phyloP scores from a whole-genome alignment of 2,888 invertebrate species.

The Pachycephus smyrnensis region DNA sequence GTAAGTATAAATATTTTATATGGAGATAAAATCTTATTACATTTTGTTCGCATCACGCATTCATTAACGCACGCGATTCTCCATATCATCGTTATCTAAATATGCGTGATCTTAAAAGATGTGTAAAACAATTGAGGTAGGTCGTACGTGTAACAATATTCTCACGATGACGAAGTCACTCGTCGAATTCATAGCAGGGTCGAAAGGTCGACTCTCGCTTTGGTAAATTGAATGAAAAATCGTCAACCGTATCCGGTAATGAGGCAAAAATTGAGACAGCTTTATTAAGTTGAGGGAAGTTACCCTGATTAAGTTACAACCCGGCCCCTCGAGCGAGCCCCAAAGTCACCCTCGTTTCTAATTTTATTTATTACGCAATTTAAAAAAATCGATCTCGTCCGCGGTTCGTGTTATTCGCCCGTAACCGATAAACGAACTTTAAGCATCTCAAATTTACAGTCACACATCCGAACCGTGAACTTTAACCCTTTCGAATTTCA shows the following conservation, averaged over 20 bases:
- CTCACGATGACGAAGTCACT: neutral
- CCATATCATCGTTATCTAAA: neutral
- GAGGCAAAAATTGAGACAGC: slow-evolving; percentile 65
- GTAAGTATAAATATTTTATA: no score
- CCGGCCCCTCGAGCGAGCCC: slow-evolving; percentile 33
- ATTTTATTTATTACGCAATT: slow-evolving; percentile 66
- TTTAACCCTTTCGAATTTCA: neutral
- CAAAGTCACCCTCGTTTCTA: slow-evolving; percentile 58
- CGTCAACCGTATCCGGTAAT: slow-evolving; percentile 49
- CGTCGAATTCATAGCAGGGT: neutral
- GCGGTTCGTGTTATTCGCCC: slow-evolving; percentile 32
- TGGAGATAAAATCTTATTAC: neutral
- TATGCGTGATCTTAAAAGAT: neutral
- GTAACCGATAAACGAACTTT: slow-evolving; percentile 38
- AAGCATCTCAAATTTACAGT: slow-evolving; percentile 3
- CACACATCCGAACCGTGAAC: neutral
- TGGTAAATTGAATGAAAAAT: slow-evolving; percentile 51
- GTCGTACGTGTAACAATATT: neutral
- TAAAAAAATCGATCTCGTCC: slow-evolving; percentile 59
- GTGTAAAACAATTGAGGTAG: neutral
- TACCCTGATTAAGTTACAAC: slow-evolving; percentile 62
- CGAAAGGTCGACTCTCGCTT: neutral
- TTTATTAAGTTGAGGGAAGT: slow-evolving; percentile 64
- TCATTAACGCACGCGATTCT: neutral
- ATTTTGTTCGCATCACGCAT: neutral